These are phyloP conservation scores for Dromiciops gliroides DNA, from an alignment of 2,113 vertebrate species.

Conservation along the genomic window DNA sequence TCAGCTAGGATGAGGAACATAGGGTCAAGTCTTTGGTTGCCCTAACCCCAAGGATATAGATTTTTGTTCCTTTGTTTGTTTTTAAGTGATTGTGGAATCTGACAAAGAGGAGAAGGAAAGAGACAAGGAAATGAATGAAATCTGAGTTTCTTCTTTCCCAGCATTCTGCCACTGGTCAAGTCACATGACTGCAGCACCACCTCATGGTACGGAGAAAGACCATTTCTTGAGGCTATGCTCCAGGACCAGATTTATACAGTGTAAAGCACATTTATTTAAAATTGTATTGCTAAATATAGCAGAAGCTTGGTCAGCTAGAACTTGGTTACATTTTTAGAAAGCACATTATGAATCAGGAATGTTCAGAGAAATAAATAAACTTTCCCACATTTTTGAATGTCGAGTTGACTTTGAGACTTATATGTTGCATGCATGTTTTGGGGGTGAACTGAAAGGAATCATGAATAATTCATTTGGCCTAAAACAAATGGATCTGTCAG, in stretches of 20 bases:
- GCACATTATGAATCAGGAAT: slow-evolving; percentile 94
- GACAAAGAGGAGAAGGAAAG: neutral
- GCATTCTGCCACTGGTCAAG: no score
- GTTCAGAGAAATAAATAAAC: slow-evolving; percentile 97
- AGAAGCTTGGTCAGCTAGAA: slow-evolving; percentile 83
- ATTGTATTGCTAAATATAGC: slow-evolving; percentile 92
- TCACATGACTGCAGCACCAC: neutral
- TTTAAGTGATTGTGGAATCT: neutral
- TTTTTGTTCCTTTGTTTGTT: neutral
- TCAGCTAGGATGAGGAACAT: neutral
- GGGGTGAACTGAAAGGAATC: neutral
- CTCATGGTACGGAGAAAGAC: slow-evolving; percentile 49
- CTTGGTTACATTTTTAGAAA: slow-evolving; percentile 86
- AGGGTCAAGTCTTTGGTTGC: neutral
- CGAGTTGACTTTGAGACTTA: slow-evolving; percentile 84
- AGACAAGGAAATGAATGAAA: neutral
- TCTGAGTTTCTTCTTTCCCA: neutral
- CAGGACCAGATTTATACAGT: slow-evolving; percentile 78
- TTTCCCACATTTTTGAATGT: slow-evolving; percentile 93
- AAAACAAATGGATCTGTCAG: neutral
- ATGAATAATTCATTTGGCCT: neutral
- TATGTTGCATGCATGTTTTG: slow-evolving; percentile 82
- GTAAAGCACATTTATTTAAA: slow-evolving; percentile 86
- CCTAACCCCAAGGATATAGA: neutral
- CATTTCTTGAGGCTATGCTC: slow-evolving; percentile 66